These are phyloP conservation scores for Petrolisthes manimaculis DNA, from an alignment of 2,888 invertebrate species.

Conservation along the genomic window DNA sequence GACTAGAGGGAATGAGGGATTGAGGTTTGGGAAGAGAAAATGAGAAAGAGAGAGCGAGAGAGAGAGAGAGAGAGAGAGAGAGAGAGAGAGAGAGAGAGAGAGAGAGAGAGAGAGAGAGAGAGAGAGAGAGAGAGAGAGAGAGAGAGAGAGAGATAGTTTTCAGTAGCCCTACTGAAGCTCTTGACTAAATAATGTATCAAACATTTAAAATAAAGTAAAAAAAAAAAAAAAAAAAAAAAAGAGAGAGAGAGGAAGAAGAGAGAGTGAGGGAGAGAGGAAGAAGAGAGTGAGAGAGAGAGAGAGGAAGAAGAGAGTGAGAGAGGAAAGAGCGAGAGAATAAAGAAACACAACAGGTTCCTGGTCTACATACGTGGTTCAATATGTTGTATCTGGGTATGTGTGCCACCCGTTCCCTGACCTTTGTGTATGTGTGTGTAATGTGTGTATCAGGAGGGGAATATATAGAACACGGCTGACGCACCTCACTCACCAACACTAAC, in stretches of 20 bases:
- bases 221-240: background rate
- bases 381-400: no score
- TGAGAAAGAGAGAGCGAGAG: background rate
- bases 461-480: no score
- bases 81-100: background rate
- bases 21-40: background rate
- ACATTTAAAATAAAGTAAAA: no score
- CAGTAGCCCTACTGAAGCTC: no score
- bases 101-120: background rate
- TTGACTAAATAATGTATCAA: no score
- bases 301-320: background rate
- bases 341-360: no score
- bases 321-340: background rate
- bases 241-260: background rate
- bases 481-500: no score
- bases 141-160: background rate
- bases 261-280: background rate
- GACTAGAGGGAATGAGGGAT: background rate
- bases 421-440: no score
- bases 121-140: background rate
- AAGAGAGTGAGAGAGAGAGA: background rate
- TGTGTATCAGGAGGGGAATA: no score
- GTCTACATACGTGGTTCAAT: no score
- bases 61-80: background rate
- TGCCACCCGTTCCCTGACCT: no score